phyloP scores from a whole-genome alignment of 2,888 invertebrate species.

The Archaeoteleia sp. region DNA sequence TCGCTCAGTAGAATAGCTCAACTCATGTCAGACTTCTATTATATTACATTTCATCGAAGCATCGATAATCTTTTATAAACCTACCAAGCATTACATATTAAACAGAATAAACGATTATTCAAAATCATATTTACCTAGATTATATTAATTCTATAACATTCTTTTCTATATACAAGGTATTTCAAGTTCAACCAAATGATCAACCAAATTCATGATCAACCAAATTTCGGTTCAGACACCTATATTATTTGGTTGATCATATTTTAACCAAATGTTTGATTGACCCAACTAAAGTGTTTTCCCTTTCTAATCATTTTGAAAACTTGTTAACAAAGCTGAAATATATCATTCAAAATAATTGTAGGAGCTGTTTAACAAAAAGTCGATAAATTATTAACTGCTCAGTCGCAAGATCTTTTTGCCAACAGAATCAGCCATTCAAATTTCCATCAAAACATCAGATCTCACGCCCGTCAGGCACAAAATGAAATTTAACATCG shows the following conservation, averaged over 20 bases:
- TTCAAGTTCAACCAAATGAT: too few relatives aligned
- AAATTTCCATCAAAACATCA: slow-evolving; percentile 24
- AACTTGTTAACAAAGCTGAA: too few relatives aligned
- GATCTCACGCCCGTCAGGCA: slow-evolving; percentile 4
- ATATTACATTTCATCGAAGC: slow-evolving; percentile 21
- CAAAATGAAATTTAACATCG: slow-evolving; percentile 36
- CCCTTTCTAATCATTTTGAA: too few relatives aligned
- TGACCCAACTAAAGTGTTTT: too few relatives aligned
- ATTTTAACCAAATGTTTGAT: too few relatives aligned
- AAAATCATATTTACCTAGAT: slow-evolving; percentile 24
- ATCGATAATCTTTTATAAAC: slow-evolving; percentile 10
- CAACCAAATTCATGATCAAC: too few relatives aligned
- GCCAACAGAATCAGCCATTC: background rate
- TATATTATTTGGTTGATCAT: too few relatives aligned
- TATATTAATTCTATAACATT: slow-evolving; percentile 25
- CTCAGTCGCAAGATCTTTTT: background rate
- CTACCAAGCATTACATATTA: slow-evolving; percentile 17
- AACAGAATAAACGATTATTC: slow-evolving; percentile 23
- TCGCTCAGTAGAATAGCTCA: slow-evolving; percentile 21
- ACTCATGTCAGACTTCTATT: slow-evolving; percentile 26
- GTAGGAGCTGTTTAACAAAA: background rate
- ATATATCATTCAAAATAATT: too few relatives aligned
- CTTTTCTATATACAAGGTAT: too few relatives aligned
- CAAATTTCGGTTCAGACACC: too few relatives aligned
- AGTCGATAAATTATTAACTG: slow-evolving; percentile 3